Percentiles rank a stretch among this genome's conserved stretches.
phyloP scores from a whole-genome alignment of 2,797 vertebrate species.

The Poecilia wingei region DNA sequence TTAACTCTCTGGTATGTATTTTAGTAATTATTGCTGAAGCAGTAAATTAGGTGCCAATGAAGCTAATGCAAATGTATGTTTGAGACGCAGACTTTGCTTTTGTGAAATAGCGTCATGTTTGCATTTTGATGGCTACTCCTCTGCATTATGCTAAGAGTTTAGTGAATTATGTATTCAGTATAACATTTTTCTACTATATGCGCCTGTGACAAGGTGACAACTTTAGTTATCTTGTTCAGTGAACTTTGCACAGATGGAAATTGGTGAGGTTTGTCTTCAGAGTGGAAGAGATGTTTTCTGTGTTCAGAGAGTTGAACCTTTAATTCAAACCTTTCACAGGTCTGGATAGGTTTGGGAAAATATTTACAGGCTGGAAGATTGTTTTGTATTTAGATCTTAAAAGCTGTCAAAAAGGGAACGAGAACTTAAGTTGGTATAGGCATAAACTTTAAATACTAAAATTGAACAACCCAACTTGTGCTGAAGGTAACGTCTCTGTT shows the following conservation, averaged over 20 bases:
- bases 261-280: slow-evolving; percentile 12
- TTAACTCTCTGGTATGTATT: slow-evolving; percentile 8
- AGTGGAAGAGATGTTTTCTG: neutral
- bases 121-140: slow-evolving; percentile 17
- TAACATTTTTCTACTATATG: slow-evolving; percentile 50
- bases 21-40: slow-evolving; percentile 8
- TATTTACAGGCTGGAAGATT: neutral
- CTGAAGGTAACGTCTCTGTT: slow-evolving; percentile 13
- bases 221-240: slow-evolving; percentile 28
- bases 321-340: neutral
- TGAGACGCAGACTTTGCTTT: slow-evolving; percentile 6
- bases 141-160: slow-evolving; percentile 31
- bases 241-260: slow-evolving; percentile 12
- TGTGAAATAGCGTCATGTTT: slow-evolving; percentile 1
- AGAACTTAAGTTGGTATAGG: neutral
- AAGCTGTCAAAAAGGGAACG: neutral
- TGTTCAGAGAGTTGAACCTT: neutral
- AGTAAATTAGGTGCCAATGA: neutral
- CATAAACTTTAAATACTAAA: neutral
- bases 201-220: slow-evolving; percentile 18
- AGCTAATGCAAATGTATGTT: neutral
- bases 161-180: slow-evolving; percentile 46
- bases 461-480: neutral
- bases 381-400: neutral
- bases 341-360: neutral